Evolutionary conservation across 2,113 vertebrate species (phyloP), one percentile per base, ranked within the genome.

Genomic region (Ramphastos sulfuratus): DNA sequence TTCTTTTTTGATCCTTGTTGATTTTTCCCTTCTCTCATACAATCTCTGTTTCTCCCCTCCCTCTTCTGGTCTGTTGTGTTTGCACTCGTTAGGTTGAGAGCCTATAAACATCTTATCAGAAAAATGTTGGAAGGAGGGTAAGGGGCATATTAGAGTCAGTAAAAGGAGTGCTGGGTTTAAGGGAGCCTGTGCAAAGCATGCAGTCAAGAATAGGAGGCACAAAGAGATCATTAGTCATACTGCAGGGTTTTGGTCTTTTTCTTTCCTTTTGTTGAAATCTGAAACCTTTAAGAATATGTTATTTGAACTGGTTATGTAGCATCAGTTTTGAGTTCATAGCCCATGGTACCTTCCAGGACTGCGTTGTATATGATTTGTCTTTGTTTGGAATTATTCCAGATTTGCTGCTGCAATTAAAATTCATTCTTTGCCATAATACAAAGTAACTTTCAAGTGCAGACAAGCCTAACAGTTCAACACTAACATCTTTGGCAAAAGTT

Each of bases 11-110:
- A 83, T 91, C 91, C 85, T 80, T 96, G 82, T 93, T 92, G 60
- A 70, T 91, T 87, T 46, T 90, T 42, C 23, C 69, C 75, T 87
- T 92, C 89, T 87, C 72, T 91, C 58, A 15, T 71, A 79, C 48
- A 85, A 35, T 85, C 75, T 90, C 55, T 70, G 64, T 81, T 71
- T 77, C 63, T 93, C 85, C 91, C 72, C 75, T 92, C 60, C 37
- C 75, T 94, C 92, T 95, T 92, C 61, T 94, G 64, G 19, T 92
- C 82, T 87, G 27, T 82, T 91, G 61, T 96, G 69, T 95, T 94
- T 96, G 87, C 91, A 61, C 69, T 96, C 81, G 56, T 42, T 60
- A 60, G 52, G 55, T 56, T 89, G 85, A 94, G 89, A 37, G 78
- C 93, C 72, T 87, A 19, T 80, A 85, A 94, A 85, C 63, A 87